phyloP scores from a whole-genome alignment of 2,888 invertebrate genomes.

The Hemistola chrysoprasaria region DNA sequence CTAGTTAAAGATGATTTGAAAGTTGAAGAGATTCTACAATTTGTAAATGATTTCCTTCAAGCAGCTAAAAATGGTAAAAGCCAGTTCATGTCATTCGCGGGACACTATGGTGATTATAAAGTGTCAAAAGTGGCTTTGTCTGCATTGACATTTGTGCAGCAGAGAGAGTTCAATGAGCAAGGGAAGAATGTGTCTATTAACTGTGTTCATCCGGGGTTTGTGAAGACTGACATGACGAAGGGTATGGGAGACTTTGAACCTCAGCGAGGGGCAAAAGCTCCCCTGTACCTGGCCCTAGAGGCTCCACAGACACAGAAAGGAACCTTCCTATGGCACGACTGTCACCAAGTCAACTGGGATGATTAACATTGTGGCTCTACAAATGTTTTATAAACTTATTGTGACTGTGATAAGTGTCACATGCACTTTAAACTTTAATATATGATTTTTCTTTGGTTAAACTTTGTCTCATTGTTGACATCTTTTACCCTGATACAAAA shows the following conservation, averaged over 20 bases:
- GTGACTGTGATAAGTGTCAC: conserved; percentile 76
- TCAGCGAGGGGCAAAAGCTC: conserved; percentile 69
- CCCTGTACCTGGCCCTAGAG: conserved; percentile 68
- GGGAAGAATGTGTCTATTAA: conserved; percentile 70
- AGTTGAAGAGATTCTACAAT: conserved; percentile 72
- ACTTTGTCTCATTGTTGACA: conserved; percentile 44
- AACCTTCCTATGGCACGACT: conserved; percentile 75
- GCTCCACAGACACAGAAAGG: conserved; percentile 72
- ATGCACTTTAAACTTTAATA: conserved; percentile 72
- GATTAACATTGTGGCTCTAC: conserved; percentile 58
- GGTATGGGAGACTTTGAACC: conserved; percentile 74
- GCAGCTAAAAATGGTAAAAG: conserved; percentile 74
- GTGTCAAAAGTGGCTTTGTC: conserved; percentile 76
- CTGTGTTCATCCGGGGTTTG: conserved; percentile 77
- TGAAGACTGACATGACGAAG: conserved; percentile 77
- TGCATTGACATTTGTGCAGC: conserved; percentile 74
- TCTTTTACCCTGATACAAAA: conserved; percentile 11
- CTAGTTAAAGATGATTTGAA: conserved; percentile 72
- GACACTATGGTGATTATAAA: conserved; percentile 74
- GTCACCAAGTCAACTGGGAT: conserved; percentile 78
- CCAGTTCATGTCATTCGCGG: conserved; percentile 67
- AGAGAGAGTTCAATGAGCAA: conserved; percentile 72
- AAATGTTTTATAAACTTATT: conserved; percentile 56
- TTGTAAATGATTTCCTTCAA: conserved; percentile 82
- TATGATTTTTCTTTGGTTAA: conserved; percentile 60